Percentiles rank a stretch among this genome's conserved stretches.
Evolutionary conservation across 2,888 invertebrate genomes (phyloP).

Genomic region (Trachelus stipa): DNA sequence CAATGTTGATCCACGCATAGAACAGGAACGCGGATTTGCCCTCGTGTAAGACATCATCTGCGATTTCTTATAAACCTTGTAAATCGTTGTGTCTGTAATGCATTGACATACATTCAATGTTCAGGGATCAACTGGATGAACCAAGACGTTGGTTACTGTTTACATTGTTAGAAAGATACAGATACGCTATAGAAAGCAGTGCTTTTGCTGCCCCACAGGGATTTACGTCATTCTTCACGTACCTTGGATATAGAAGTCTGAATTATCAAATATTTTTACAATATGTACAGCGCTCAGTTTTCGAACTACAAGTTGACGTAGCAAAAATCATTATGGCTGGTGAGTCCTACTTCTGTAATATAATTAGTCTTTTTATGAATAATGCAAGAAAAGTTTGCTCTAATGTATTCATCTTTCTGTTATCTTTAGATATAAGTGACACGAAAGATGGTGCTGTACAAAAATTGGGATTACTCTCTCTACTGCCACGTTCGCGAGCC

Average conservation of each 20-base stretch:
- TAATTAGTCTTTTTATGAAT: not conserved
- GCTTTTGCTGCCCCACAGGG: constrained; percentile 89
- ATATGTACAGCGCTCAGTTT: constrained; percentile 85
- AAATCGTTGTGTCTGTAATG: not conserved
- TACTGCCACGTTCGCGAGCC: constrained; percentile 82
- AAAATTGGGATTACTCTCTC: constrained; percentile 79
- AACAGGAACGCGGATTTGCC: constrained; percentile 81
- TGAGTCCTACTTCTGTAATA: constrained; percentile 55
- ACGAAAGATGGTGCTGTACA: constrained; percentile 73
- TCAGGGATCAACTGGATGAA: constrained; percentile 80
- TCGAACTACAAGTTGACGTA: constrained; percentile 88
- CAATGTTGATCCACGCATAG: constrained; percentile 75
- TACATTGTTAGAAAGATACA: constrained; percentile 84
- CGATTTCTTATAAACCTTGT: constrained; percentile 5
- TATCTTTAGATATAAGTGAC: constrained; percentile 63
- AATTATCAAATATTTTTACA: constrained; percentile 84
- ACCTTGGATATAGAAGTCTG: constrained; percentile 83
- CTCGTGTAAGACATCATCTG: constrained; percentile 73
- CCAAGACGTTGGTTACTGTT: constrained; percentile 80
- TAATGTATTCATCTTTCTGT: constrained; percentile 11
- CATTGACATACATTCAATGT: constrained; percentile 39
- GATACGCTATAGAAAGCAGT: constrained; percentile 80
- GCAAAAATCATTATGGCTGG: constrained; percentile 86
- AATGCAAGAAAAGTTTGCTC: not conserved
- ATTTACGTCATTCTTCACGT: constrained; percentile 90